Evolutionary conservation across 2,113 vertebrate genomes (phyloP), one percentile per base, ranked within the genome.

Genomic region (Ceuthmochares aereus): DNA sequence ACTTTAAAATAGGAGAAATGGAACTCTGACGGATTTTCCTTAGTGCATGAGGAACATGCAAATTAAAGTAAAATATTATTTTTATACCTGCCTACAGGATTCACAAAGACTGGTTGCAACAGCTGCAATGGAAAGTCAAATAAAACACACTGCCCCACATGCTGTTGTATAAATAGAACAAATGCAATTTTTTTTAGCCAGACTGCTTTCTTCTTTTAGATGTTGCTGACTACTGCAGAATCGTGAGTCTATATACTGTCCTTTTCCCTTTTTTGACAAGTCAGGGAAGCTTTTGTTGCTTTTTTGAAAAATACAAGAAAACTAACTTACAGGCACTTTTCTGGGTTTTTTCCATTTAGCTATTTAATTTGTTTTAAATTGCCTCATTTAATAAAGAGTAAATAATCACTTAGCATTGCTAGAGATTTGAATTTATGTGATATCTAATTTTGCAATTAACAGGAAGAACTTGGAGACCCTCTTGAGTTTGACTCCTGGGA

Each of bases 171-270:
- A 93, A 94, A 94, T 89, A 95, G 70, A 88, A 92, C 76, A 77
- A 64, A 47, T 32, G 42, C 37, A 42, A 36, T 58, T 75, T 94
- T 90, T 90, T 90, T 90, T 82, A 67, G 62, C 60, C 40, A 67
- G 83, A 74, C 21, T 59, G 32, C 29, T 90, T 87, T 96, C 90
- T 67, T 93, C 70, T 96, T 83, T 74, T 81, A 92, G 93, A 90
- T 40, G 13, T 26, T 94, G 85, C 92, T 96, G 91, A 93, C 69
- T 64, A 40, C 58, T 85, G 89, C 55, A 36, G 72, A 88, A 73
- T 54, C 42, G 12, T 4, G 45, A 49, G 13, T 55, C 23, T 67
- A 20, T 56, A 42, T 58, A 18, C 32, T 69, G 83, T 91, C 67
- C 72, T 87, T 37, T 81, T 81, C 52, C 20, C 40, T 92, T 93